Conservation (phyloP, 2,888 invertebrate genomes). For the Drosophila infuscata region DNA sequence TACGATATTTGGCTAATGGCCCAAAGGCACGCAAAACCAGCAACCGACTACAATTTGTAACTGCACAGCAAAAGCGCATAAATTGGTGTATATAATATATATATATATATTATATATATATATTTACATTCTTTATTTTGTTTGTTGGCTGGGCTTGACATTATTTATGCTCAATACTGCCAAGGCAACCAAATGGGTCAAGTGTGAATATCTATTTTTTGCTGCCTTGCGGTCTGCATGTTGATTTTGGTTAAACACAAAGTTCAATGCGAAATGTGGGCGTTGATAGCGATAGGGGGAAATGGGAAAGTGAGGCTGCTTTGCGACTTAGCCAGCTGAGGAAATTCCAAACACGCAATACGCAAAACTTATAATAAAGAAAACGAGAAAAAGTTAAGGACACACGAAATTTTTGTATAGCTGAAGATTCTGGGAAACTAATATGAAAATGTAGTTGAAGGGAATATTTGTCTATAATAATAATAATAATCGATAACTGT, state of each 20-base stretch:
- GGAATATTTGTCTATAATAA: not conserved
- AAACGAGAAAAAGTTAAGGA: not conserved
- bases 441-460: not conserved
- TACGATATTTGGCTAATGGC: conserved; percentile 54
- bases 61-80: conserved; percentile 40
- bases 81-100: conserved; percentile 12
- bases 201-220: conserved; percentile 55
- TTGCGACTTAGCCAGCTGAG: not conserved
- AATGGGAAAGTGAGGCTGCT: not conserved
- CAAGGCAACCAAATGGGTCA: conserved; percentile 69
- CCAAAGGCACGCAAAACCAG: conserved; percentile 52
- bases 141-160: conserved; percentile 59
- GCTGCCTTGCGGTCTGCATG: conserved; percentile 22
- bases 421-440: not conserved
- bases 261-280: conserved; percentile 55
- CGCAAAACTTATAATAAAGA: conserved; percentile 26
- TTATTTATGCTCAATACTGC: conserved; percentile 52
- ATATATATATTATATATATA: conserved; percentile 11
- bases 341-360: conserved; percentile 36
- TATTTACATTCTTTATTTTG: conserved; percentile 22
- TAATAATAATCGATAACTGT: no score
- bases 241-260: conserved; percentile 43
- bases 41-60: conserved; percentile 27
- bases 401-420: not conserved
- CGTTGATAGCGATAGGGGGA: conserved; percentile 9